Evolutionary conservation across 1,140 invertebrate genomes (phyloP).

Genomic region (Globodera ellingtonae): DNA sequence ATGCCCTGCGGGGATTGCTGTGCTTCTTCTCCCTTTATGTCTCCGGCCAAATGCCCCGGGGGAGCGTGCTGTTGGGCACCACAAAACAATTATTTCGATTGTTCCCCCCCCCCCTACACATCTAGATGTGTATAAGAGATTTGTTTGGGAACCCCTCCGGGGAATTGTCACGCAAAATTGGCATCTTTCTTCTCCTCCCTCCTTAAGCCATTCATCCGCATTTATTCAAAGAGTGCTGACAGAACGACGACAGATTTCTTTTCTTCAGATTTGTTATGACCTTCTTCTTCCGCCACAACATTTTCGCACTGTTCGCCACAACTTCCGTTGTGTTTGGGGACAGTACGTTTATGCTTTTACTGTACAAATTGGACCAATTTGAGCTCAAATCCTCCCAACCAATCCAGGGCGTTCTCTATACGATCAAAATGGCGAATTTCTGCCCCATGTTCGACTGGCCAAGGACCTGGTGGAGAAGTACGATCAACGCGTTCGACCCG

Average conservation of each 20-base stretch:
- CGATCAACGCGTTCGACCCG: slow-evolving; percentile 60
- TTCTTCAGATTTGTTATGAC: too few relatives aligned
- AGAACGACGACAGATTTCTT: background rate
- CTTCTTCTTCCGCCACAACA: background rate
- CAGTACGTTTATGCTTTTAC: background rate
- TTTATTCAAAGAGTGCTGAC: too few relatives aligned
- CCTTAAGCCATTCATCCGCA: background rate
- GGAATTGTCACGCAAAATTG: background rate
- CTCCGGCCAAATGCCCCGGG: background rate
- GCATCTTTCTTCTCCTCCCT: background rate
- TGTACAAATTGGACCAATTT: background rate
- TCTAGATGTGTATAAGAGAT: too few relatives aligned
- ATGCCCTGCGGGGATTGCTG: background rate
- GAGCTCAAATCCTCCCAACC: background rate
- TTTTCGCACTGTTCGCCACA: background rate
- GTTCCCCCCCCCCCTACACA: slow-evolving; percentile 2
- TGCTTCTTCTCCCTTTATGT: background rate
- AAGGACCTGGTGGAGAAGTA: slow-evolving; percentile 64
- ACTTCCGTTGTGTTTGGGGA: background rate
- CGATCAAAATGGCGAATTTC: slow-evolving; percentile 56
- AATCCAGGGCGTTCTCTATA: slow-evolving; percentile 47
- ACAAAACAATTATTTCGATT: slow-evolving; percentile 14
- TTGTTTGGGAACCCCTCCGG: background rate
- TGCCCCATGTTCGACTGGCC: slow-evolving; percentile 62
- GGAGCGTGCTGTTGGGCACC: background rate